Evolutionary conservation across 2,113 vertebrate genomes (phyloP).

Genomic region (Trematomus loennbergii): DNA sequence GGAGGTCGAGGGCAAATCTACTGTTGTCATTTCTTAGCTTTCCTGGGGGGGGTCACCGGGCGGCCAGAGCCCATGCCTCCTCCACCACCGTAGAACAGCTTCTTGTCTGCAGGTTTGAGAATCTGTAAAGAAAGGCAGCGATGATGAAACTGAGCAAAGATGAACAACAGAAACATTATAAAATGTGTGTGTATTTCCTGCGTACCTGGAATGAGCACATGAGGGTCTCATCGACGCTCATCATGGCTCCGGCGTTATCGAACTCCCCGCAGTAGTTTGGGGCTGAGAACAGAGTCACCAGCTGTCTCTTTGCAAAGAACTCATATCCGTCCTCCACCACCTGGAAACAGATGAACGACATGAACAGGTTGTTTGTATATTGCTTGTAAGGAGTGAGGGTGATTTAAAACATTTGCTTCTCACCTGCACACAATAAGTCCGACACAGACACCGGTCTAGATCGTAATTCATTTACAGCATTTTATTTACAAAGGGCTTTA

Average conservation of each 20-base stretch:
- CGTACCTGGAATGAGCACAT: conserved; percentile 98
- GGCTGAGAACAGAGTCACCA: conserved; percentile 96
- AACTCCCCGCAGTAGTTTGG: conserved; percentile 98
- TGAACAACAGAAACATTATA: not conserved
- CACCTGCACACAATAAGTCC: not conserved
- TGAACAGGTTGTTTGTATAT: not conserved
- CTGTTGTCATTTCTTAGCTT: conserved; percentile 93
- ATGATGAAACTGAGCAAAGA: not conserved
- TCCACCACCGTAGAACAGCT: conserved; percentile 91
- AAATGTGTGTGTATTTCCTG: not conserved
- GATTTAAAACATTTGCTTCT: not conserved
- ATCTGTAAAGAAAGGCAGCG: conserved; percentile 67
- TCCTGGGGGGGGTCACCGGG: conserved; percentile 93
- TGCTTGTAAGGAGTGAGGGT: not conserved
- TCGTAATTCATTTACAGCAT: not conserved
- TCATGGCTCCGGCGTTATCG: conserved; percentile 97
- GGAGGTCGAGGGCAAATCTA: conserved; percentile 59
- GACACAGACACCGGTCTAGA: not conserved
- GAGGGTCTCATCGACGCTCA: conserved; percentile 96
- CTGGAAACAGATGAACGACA: conserved; percentile 71
- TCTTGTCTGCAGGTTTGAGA: conserved; percentile 90
- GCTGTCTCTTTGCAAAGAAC: conserved; percentile 97
- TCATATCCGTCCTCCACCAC: conserved; percentile 97
- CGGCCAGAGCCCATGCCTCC: conserved; percentile 89
- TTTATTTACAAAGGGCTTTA: not conserved